These are phyloP conservation scores for Scaptomyza polygonia DNA, from an alignment of 2,888 invertebrate genomes.

Conservation along the genomic window DNA sequence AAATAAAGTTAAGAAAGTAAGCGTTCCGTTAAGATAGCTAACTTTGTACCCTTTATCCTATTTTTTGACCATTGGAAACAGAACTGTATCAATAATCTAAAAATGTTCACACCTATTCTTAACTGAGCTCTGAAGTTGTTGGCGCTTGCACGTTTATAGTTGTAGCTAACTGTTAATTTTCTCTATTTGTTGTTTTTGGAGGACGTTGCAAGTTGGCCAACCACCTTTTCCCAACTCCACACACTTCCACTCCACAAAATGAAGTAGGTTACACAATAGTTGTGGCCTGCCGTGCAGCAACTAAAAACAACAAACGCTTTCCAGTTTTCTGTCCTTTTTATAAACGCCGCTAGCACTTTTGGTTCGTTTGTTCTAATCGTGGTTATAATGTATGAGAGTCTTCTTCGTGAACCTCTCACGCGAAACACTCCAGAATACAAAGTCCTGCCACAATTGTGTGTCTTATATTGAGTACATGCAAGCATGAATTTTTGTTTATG, in stretches of 20 bases:
- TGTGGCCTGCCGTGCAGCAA: constrained; percentile 50
- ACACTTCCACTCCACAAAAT: background rate
- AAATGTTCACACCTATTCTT: constrained; percentile 25
- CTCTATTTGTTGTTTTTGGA: constrained; percentile 32
- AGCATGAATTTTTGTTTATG: constrained; percentile 26
- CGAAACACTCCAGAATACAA: constrained; percentile 56
- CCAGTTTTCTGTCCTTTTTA: constrained; percentile 45
- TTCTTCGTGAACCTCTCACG: constrained; percentile 61
- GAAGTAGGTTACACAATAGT: constrained; percentile 63
- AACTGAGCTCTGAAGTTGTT: constrained; percentile 32
- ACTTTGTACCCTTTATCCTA: too few species aligned
- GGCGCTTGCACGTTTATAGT: constrained; percentile 57
- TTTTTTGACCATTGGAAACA: background rate
- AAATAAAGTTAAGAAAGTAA: too few species aligned
- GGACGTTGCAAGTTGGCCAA: constrained; percentile 38
- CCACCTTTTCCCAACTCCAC: background rate
- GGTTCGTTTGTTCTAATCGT: constrained; percentile 75
- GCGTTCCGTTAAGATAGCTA: too few species aligned
- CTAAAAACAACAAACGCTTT: constrained; percentile 31
- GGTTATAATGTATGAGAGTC: constrained; percentile 62
- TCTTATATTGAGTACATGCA: constrained; percentile 22
- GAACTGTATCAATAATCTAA: constrained; percentile 9
- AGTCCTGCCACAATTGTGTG: constrained; percentile 56
- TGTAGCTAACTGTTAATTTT: constrained; percentile 63
- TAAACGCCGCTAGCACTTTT: constrained; percentile 62